Evolutionary conservation across 2,888 invertebrate genomes (phyloP).

Genomic region (Agrilus mali): DNA sequence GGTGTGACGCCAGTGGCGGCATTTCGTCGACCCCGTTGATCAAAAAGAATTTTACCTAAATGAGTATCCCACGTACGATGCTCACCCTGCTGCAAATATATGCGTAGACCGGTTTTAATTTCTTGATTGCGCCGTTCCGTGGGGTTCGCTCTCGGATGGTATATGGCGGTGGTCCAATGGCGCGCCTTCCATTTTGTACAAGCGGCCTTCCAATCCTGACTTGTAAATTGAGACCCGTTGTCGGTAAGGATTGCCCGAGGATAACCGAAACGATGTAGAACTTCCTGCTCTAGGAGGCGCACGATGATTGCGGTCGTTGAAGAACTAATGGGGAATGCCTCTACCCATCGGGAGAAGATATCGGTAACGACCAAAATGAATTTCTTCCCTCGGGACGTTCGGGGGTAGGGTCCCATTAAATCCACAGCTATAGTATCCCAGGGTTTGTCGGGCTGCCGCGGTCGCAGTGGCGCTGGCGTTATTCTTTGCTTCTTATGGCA

Average conservation of each 20-base stretch:
- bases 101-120: neutral
- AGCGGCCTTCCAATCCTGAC: conserved; percentile 8
- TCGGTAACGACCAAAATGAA: conserved; percentile 15
- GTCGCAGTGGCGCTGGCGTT: conserved; percentile 3
- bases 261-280: conserved; percentile 8
- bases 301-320: conserved; percentile 3
- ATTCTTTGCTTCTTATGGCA: no score
- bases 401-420: conserved; percentile 8
- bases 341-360: conserved; percentile 16
- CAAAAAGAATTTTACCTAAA: neutral
- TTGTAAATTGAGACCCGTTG: conserved; percentile 7
- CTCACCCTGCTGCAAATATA: neutral
- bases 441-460: conserved; percentile 4
- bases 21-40: neutral
- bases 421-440: conserved; percentile 8
- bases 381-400: conserved; percentile 4
- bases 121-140: neutral
- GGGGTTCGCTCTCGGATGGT: conserved; percentile 1
- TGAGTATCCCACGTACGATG: neutral
- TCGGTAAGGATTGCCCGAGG: conserved; percentile 7
- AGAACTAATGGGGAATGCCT: conserved; percentile 11
- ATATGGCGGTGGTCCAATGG: neutral
- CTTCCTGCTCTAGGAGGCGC: conserved; percentile 5
- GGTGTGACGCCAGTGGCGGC: neutral
- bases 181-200: neutral